Percentiles rank a stretch among this genome's conserved stretches.
These are phyloP conservation scores for Brachyistius frenatus DNA, from an alignment of 2,113 vertebrate genomes.

Conservation along the genomic window DNA sequence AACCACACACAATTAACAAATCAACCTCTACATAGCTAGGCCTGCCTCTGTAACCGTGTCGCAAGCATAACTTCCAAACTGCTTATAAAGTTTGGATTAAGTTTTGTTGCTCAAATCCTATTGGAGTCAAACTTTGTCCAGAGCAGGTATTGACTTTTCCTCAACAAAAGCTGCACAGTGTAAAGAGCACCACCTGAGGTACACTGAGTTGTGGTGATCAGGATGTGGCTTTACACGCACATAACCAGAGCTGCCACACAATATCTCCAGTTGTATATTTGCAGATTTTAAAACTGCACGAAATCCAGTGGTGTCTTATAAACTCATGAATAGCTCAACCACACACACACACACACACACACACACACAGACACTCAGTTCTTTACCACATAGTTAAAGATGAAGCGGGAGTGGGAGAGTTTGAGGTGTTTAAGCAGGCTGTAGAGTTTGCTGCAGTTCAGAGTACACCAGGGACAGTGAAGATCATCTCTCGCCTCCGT, in stretches of 20 bases:
- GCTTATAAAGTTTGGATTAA: neutral
- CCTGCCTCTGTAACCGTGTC: neutral
- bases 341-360: neutral
- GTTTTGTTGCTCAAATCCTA: neutral
- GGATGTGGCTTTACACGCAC: neutral
- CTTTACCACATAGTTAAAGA: conserved; percentile 98
- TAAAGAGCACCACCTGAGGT: neutral
- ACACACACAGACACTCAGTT: neutral
- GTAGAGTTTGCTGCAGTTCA: conserved; percentile 98
- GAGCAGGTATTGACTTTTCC: neutral
- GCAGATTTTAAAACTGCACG: neutral
- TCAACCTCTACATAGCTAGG: neutral
- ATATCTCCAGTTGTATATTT: neutral
- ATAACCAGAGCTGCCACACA: neutral
- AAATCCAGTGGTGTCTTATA: neutral
- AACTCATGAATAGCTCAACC: neutral
- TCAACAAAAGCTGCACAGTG: neutral
- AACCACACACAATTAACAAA: neutral
- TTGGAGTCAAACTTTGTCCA: neutral
- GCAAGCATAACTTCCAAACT: neutral
- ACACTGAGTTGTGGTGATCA: neutral
- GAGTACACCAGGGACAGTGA: conserved; percentile 97
- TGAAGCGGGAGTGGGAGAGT: conserved; percentile 97
- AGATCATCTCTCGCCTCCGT: conserved; percentile 97
- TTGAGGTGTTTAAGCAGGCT: conserved; percentile 99